Evolutionary conservation across 2,797 vertebrate species (phyloP).

Genomic region (Tiaroga cobitis): DNA sequence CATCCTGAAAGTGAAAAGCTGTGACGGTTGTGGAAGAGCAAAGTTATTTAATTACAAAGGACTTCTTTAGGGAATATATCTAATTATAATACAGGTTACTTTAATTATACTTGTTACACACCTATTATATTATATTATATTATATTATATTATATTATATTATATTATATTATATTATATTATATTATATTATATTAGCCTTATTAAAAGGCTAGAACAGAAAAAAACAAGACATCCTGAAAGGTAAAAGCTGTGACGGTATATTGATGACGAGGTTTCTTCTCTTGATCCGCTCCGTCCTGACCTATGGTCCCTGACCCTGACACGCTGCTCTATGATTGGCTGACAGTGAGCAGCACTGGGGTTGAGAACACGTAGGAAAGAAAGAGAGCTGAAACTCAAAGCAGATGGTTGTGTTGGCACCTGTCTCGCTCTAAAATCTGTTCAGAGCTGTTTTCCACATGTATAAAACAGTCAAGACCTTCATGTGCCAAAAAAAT

Average conservation of each 20-base stretch:
- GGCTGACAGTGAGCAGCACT: constrained; percentile 27
- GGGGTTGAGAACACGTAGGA: neutral
- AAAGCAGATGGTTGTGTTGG: constrained; percentile 85
- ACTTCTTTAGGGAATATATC: too few relatives aligned
- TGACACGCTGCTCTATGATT: constrained; percentile 20
- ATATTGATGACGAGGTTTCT: neutral
- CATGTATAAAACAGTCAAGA: constrained; percentile 75
- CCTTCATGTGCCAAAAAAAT: constrained; percentile 73
- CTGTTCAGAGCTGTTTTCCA: constrained; percentile 84
- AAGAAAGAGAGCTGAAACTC: constrained; percentile 74
- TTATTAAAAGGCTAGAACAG: neutral
- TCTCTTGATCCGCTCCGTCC: neutral
- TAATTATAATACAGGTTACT: too few relatives aligned
- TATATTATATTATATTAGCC: too few relatives aligned
- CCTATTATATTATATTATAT: too few relatives aligned
- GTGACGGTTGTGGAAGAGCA: too few relatives aligned
- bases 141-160: too few relatives aligned
- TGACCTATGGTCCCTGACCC: too few relatives aligned
- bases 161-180: too few relatives aligned
- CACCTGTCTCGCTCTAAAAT: constrained; percentile 80
- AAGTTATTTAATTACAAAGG: too few relatives aligned
- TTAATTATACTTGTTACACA: too few relatives aligned
- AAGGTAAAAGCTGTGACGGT: neutral
- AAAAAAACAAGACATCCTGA: neutral
- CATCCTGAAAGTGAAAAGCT: too few relatives aligned